Percentiles rank a stretch among this genome's conserved stretches.
phyloP scores from a whole-genome alignment of 2,113 vertebrate species.

The Campylomormyrus numenius region DNA sequence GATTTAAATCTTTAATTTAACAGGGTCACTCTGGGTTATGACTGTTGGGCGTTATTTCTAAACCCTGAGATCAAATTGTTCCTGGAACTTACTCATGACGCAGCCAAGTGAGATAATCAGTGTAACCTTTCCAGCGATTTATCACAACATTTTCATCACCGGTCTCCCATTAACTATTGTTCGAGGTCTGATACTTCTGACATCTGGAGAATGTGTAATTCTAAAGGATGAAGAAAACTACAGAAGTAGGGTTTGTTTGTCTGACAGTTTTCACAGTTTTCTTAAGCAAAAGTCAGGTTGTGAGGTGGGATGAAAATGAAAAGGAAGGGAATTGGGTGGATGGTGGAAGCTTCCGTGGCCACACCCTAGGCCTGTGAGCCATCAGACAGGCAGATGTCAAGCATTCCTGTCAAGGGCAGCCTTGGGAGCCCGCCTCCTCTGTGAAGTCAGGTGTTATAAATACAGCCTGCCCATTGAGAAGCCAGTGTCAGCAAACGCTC shows the following conservation, averaged over 20 bases:
- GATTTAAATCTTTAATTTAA: slow-evolving; percentile 1
- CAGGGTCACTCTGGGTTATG: background rate
- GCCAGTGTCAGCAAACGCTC: slow-evolving; percentile 33
- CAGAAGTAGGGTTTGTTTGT: background rate
- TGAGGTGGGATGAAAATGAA: slow-evolving; percentile 9
- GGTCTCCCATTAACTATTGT: background rate
- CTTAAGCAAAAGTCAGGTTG: background rate
- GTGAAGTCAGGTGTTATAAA: slow-evolving; percentile 48
- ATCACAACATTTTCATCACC: background rate
- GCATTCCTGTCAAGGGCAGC: background rate
- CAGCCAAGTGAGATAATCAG: background rate
- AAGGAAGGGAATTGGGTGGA: background rate
- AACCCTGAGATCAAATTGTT: background rate
- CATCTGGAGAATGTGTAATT: background rate
- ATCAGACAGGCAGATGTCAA: slow-evolving; percentile 5
- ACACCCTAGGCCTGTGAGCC: background rate
- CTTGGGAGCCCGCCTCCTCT: slow-evolving; percentile 27
- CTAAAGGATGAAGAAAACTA: background rate
- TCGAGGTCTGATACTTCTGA: background rate
- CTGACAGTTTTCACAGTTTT: background rate
- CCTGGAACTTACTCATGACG: background rate
- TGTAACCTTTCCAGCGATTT: background rate
- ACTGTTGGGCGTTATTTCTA: background rate
- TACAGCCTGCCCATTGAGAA: slow-evolving; percentile 33
- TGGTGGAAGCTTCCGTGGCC: background rate